Base-by-base conservation (phyloP, 2,888 invertebrate genomes). In the Sepiola atlantica region DNA sequence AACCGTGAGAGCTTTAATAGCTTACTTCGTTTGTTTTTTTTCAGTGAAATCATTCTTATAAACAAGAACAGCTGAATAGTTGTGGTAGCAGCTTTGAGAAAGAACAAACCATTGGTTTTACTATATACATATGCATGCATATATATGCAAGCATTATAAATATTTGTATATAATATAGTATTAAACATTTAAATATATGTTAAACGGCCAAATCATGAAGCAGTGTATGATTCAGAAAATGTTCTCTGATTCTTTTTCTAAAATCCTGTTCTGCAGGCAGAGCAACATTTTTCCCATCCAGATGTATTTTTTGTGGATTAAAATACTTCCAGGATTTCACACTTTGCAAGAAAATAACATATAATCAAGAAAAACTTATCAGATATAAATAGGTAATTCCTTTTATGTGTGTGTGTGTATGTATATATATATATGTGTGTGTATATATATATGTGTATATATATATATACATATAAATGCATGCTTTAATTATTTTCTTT, bases 1-100 rank as follows among this genome's bases (percentile, higher is more conserved):
- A 77, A n/a, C n/a, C n/a, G 32, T 77, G 77, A n/a, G n/a, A 77
- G n/a, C 77, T 77, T n/a, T 77, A 77, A 77, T 77, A n/a, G 77
- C n/a, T 77, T 77, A 77, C 77, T n/a, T 77, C n/a, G 77, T 77
- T n/a, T n/a, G n/a, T 32, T 24, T 61, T 77, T 77, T 77, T 77
- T n/a, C 77, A 77, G 32, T n/a, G 77, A 32, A n/a, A 77, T n/a
- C 77, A 77, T 77, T 77, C 77, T 77, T n/a, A 77, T 77, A n/a
- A 77, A 32, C 14, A 77, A 77, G 16, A 77, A 32, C 77, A 77
- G 45, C 45, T 45, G 45, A 45, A 45, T n/a, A 77, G 32, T 77
- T 77, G 77, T 77, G 77, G 77, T 77, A 77, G n/a, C n/a, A 77
- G 16, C n/a, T 77, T 77, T 77, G 14, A n/a, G 10, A 77, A n/a